Evolutionary conservation across 2,888 invertebrate genomes (phyloP).

Genomic region (Ypsolopha scabrella): DNA sequence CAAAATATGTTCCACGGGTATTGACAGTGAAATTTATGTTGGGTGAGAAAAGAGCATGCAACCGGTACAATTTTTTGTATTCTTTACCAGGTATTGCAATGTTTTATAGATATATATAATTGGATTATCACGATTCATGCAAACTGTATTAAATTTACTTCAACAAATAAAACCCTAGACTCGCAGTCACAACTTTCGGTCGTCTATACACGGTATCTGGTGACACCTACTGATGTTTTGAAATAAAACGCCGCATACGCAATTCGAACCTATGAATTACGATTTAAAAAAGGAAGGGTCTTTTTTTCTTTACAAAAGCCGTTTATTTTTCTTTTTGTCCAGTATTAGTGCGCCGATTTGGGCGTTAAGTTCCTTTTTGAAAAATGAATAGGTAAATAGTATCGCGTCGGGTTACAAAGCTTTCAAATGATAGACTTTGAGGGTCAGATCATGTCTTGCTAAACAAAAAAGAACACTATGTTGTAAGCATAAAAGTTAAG

Average conservation of each 20-base stretch:
- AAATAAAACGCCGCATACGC: slow-evolving; percentile 67
- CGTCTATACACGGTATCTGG: slow-evolving; percentile 45
- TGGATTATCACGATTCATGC: too few species aligned
- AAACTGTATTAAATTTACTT: too few species aligned
- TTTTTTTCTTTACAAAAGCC: slow-evolving; percentile 50
- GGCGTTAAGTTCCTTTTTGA: slow-evolving; percentile 66
- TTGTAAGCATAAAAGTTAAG: neutral
- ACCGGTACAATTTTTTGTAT: too few species aligned
- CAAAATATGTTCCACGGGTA: too few species aligned
- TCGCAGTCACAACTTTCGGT: slow-evolving; percentile 34
- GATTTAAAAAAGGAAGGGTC: slow-evolving; percentile 60
- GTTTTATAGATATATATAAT: too few species aligned
- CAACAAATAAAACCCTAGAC: too few species aligned
- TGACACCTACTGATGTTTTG: slow-evolving; percentile 68
- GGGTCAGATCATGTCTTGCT: neutral
- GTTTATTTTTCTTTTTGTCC: slow-evolving; percentile 66
- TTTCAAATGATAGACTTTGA: slow-evolving; percentile 37
- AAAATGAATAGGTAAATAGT: slow-evolving; percentile 70
- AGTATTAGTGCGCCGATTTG: slow-evolving; percentile 64
- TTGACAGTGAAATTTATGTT: too few species aligned
- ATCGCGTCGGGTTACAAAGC: slow-evolving; percentile 53
- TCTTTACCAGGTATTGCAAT: too few species aligned
- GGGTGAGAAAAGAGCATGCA: too few species aligned
- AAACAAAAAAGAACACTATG: neutral
- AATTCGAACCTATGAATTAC: slow-evolving; percentile 69